These are phyloP conservation scores for Malurus cyaneus DNA, from an alignment of 2,113 vertebrate genomes.

Conservation along the genomic window DNA sequence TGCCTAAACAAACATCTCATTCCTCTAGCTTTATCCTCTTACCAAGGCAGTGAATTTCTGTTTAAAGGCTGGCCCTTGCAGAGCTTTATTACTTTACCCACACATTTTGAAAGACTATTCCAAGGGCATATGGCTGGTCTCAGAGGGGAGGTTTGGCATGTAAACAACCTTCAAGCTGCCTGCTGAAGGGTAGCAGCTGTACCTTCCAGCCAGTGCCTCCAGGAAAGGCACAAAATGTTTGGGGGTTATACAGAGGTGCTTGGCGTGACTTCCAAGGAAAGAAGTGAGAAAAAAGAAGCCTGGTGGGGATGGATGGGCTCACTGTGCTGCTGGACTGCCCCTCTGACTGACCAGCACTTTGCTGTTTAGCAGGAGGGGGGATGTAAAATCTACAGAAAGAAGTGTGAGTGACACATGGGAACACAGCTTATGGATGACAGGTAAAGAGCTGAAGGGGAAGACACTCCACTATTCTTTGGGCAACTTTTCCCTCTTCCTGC, in stretches of 20 bases:
- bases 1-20: not conserved
- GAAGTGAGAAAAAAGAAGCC: not conserved
- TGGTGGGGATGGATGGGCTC: not conserved
- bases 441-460: not conserved
- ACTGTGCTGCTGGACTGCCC: not conserved
- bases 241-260: not conserved
- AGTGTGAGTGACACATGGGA: not conserved
- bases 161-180: not conserved
- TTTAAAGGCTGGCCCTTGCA: not conserved
- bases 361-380: not conserved
- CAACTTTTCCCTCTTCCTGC: not conserved
- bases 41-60: not conserved
- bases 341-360: not conserved
- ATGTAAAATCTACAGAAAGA: not conserved
- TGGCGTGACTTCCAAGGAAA: not conserved
- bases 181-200: not conserved
- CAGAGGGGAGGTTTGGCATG: not conserved
- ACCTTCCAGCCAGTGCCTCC: not conserved
- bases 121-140: not conserved
- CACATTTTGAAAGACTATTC: not conserved
- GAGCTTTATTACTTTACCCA: not conserved
- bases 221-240: not conserved
- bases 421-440: not conserved
- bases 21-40: not conserved
- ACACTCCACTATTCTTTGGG: not conserved